Evolutionary conservation across 2,113 vertebrate genomes (phyloP).

Genomic region (Sphaerodactylus townsendi): DNA sequence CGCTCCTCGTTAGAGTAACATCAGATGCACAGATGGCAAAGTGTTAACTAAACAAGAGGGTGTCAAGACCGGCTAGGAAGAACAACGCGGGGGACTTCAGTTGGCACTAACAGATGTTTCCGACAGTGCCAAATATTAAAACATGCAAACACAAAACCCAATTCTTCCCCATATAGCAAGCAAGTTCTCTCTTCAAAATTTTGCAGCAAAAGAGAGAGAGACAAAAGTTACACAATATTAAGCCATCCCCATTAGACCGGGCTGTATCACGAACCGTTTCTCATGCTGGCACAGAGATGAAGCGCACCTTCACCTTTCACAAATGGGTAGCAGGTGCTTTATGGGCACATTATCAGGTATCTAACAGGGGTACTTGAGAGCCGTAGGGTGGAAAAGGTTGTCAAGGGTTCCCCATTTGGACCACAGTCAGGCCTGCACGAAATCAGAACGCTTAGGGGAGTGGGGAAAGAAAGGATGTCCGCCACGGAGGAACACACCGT

Average conservation of each 20-base stretch:
- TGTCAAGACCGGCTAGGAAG: conserved; percentile 41
- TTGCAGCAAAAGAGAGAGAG: conserved; percentile 17
- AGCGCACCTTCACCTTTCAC: neutral
- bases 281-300: neutral
- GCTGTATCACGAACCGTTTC: neutral
- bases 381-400: neutral
- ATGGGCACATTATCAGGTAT: neutral
- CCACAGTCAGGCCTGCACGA: neutral
- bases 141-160: conserved; percentile 8
- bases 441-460: neutral
- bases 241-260: neutral
- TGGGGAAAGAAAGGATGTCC: neutral
- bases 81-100: conserved; percentile 34
- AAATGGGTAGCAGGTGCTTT: too few relatives aligned
- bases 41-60: conserved; percentile 54
- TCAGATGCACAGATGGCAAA: conserved; percentile 61
- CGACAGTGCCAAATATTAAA: conserved; percentile 31
- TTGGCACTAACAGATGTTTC: conserved; percentile 48
- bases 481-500: too few relatives aligned
- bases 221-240: conserved; percentile 4
- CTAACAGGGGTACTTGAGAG: neutral
- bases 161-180: neutral
- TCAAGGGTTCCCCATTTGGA: neutral
- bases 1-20: conserved; percentile 40
- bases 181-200: neutral